Evolutionary conservation across 1,140 invertebrate genomes (phyloP).

Genomic region (Cydia strobilella): DNA sequence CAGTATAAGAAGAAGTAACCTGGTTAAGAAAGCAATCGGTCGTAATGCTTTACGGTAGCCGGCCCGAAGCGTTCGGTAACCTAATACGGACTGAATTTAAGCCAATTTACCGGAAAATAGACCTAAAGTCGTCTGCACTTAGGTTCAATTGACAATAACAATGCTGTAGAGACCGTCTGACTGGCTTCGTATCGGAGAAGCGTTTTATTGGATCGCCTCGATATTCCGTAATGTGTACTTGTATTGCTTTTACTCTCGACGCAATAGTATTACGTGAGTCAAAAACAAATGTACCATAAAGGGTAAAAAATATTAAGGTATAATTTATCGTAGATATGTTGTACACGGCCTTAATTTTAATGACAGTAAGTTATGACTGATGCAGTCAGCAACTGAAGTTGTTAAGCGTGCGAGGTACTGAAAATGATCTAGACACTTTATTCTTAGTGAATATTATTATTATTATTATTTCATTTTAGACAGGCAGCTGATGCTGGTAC

Average conservation of each 20-base stretch:
- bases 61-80: constrained; percentile 56
- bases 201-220: constrained; percentile 52
- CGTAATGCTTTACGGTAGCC: constrained; percentile 52
- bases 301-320: too few species aligned
- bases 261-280: constrained; percentile 6
- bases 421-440: too few species aligned
- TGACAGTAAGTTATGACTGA: too few species aligned
- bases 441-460: too few species aligned
- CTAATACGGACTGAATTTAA: constrained; percentile 52
- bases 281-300: constrained; percentile 13
- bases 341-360: too few species aligned
- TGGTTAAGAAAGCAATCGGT: constrained; percentile 12
- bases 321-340: too few species aligned
- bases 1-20: background rate
- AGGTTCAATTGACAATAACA: constrained; percentile 44
- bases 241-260: constrained; percentile 28
- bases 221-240: constrained; percentile 29
- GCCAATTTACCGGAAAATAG: constrained; percentile 50
- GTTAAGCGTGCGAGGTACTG: too few species aligned
- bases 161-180: constrained; percentile 38
- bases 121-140: constrained; percentile 57
- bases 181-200: constrained; percentile 47
- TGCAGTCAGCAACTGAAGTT: too few species aligned
- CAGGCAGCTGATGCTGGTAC: too few species aligned
- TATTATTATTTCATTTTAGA: too few species aligned